A percentile compares a stretch with the other conserved stretches of the same genome.
These are phyloP conservation scores for Drosophila athabasca DNA, from an alignment of 1,140 invertebrate species.

Conservation along the genomic window DNA sequence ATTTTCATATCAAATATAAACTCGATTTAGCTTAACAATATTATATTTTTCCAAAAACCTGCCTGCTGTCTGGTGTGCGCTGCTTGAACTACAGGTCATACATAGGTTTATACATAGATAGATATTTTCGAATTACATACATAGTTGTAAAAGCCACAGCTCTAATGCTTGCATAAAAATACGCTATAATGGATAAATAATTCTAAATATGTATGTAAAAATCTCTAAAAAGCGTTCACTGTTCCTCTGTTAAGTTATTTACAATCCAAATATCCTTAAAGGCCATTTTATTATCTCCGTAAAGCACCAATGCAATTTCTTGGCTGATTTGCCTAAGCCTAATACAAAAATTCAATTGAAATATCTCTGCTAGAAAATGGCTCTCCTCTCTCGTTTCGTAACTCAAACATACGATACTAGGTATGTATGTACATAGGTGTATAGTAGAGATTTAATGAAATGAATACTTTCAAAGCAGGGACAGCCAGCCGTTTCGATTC, in stretches of 20 bases:
- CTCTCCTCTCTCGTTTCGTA: neutral
- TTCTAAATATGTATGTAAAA: conserved; percentile 68
- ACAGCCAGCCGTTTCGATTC: conserved; percentile 20
- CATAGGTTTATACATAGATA: conserved; percentile 13
- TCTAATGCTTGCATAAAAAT: conserved; percentile 62
- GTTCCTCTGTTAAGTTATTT: conserved; percentile 56
- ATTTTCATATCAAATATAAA: conserved; percentile 70
- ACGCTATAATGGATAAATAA: conserved; percentile 55
- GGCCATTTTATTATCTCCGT: conserved; percentile 67
- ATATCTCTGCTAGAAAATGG: conserved; percentile 20
- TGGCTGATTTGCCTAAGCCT: conserved; percentile 74
- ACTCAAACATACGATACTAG: neutral
- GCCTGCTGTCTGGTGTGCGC: conserved; percentile 34
- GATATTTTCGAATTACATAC: conserved; percentile 23
- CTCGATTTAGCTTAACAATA: conserved; percentile 53
- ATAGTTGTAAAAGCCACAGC: conserved; percentile 71
- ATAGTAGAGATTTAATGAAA: no score
- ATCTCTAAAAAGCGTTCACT: conserved; percentile 63
- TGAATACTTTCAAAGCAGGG: conserved; percentile 41
- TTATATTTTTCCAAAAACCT: no score
- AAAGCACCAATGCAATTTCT: conserved; percentile 75
- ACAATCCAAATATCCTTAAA: conserved; percentile 69
- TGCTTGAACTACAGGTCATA: conserved; percentile 19
- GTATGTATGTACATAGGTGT: conserved; percentile 1
- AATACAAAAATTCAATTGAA: conserved; percentile 44